A percentile compares a stretch with the other conserved stretches of the same genome.
phyloP scores from a whole-genome alignment of 2,888 invertebrate genomes.

The Arctia plantaginis region DNA sequence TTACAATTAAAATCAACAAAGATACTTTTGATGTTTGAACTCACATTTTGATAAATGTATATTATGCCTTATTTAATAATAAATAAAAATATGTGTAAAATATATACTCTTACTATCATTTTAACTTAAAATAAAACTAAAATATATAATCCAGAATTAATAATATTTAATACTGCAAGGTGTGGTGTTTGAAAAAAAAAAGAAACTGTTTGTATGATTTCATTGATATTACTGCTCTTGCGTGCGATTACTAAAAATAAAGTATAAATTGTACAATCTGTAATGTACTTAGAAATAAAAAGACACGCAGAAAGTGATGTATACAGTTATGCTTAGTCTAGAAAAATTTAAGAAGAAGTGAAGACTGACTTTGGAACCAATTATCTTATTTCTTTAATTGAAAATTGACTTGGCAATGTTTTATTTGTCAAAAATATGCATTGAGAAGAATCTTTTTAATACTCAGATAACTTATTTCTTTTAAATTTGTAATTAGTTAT shows the following conservation, averaged over 20 bases:
- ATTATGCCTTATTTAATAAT: too few relatives aligned
- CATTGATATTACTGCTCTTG: neutral
- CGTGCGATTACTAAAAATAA: neutral
- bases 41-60: too few relatives aligned
- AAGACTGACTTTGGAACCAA: neutral
- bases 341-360: neutral
- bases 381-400: neutral
- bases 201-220: neutral
- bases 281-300: neutral
- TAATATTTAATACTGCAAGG: neutral
- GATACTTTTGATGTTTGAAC: too few relatives aligned
- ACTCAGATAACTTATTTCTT: neutral
- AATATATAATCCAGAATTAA: too few relatives aligned
- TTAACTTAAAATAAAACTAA: too few relatives aligned
- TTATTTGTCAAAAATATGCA: neutral
- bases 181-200: neutral
- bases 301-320: neutral
- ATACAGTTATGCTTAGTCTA: neutral
- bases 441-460: neutral
- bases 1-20: too few relatives aligned
- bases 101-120: too few relatives aligned
- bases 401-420: neutral
- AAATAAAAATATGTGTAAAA: too few relatives aligned
- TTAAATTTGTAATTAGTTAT: neutral
- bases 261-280: neutral